Evolutionary conservation across 2,113 vertebrate species (phyloP), one percentile per base, ranked within the genome.

Genomic region (Xenopus laevis): DNA sequence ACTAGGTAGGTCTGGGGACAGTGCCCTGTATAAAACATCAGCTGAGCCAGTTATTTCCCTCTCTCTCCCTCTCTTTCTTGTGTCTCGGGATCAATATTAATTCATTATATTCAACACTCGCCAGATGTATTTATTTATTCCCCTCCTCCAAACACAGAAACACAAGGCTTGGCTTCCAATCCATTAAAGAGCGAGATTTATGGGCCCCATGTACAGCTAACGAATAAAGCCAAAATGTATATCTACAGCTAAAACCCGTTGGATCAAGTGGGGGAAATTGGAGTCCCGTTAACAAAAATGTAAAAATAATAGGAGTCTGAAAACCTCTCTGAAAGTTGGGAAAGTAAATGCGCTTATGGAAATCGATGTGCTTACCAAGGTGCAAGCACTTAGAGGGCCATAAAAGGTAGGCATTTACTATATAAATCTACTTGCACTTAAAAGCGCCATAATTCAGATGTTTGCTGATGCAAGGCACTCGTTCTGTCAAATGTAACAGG

Each of bases 381-480:
- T 75, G 57, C 68, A 68, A 75, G 73, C 73, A 75, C 73, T 75
- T 75, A 75, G 73, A 75, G 73, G 73, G 73, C 68, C 65, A 75
- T 75, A 75, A 75, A 75, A 75, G 65, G 65, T 75, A 68, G 62
- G 68, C 73, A 75, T 68, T 75, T 62, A 68, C 68, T 75, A 68
- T 68, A 75, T 75, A 75, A 75, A 75, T 75, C 73, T 75, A 68
- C 12, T 46, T 75, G 73, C 73, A 75, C 73, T 75, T 75, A 75
- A 66, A 75, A 66, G 73, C 65, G 46, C 65, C 68, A 75, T 75
- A 61, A 68, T 58, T 75, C 73, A 75, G 73, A 61, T 75, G 65
- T 68, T 68, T 75, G 65, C 73, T 68, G 73, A 75, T 75, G 73
- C 73, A 75, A 75, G 44, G 57, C 73, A 68, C 73, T 75, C 59